phyloP scores from a whole-genome alignment of 1,140 invertebrate species.

The Chrysoperla carnea region DNA sequence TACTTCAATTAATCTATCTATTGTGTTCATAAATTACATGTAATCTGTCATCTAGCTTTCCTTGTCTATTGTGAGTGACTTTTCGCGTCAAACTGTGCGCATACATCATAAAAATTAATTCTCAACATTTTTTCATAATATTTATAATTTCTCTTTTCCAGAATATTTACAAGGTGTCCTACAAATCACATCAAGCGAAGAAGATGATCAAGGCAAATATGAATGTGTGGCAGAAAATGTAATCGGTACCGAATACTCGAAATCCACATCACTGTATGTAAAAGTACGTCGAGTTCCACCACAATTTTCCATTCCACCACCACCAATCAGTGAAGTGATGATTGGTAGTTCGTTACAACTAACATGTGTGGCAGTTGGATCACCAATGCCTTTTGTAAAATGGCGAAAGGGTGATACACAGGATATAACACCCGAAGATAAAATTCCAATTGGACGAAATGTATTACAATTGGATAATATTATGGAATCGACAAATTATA shows the following conservation, averaged over 20 bases:
- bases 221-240: slow-evolving; percentile 86
- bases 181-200: slow-evolving; percentile 77
- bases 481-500: slow-evolving; percentile 87
- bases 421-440: slow-evolving; percentile 71
- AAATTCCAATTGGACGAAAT: slow-evolving; percentile 70
- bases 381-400: slow-evolving; percentile 93
- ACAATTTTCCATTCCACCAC: slow-evolving; percentile 82
- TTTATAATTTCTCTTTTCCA: background rate
- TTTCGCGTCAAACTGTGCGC: no score
- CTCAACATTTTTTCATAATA: no score
- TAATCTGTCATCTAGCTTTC: no score
- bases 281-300: slow-evolving; percentile 90
- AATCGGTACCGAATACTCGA: slow-evolving; percentile 84
- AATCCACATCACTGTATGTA: slow-evolving; percentile 78
- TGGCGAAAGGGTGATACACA: slow-evolving; percentile 75
- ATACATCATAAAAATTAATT: no score
- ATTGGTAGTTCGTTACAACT: slow-evolving; percentile 78
- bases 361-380: slow-evolving; percentile 90
- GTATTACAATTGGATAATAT: slow-evolving; percentile 73
- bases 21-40: no score
- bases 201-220: slow-evolving; percentile 81
- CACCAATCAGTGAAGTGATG: slow-evolving; percentile 69
- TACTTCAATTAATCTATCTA: no score
- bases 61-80: no score
- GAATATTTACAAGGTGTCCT: slow-evolving; percentile 50